Percentiles rank a stretch among this genome's conserved stretches.
These are phyloP conservation scores for Drosophila longiperda DNA, from an alignment of 2,888 invertebrate species.

Conservation along the genomic window DNA sequence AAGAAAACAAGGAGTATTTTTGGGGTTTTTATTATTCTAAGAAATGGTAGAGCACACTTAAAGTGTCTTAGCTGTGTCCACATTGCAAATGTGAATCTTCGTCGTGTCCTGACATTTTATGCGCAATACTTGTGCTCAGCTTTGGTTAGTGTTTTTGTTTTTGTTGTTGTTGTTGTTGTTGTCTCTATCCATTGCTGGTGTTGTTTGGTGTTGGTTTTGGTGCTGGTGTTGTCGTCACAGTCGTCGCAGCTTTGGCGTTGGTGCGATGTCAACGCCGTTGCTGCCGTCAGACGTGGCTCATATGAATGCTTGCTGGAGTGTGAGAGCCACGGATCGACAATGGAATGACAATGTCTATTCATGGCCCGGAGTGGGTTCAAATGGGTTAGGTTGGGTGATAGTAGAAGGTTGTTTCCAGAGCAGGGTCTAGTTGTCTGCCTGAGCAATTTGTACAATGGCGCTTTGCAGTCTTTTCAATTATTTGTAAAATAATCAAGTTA, in stretches of 20 bases:
- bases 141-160: conserved; percentile 8
- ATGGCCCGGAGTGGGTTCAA: background rate
- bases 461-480: conserved; percentile 76
- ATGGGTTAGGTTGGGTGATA: background rate
- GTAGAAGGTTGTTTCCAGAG: background rate
- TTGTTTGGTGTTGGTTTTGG: conserved; percentile 31
- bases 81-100: conserved; percentile 17
- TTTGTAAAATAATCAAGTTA: conserved; percentile 80
- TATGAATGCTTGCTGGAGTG: conserved; percentile 39
- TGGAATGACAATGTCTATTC: conserved; percentile 44
- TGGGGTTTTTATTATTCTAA: background rate
- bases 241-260: conserved; percentile 34
- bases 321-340: conserved; percentile 43
- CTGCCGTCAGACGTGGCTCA: conserved; percentile 48
- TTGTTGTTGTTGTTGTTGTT: conserved; percentile 3
- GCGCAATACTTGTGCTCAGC: conserved; percentile 50
- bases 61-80: conserved; percentile 4
- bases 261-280: conserved; percentile 59
- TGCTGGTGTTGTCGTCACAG: conserved; percentile 69
- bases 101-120: conserved; percentile 32
- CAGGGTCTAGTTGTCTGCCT: conserved; percentile 40
- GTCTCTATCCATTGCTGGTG: conserved; percentile 15
- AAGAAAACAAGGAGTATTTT: conserved; percentile 1
- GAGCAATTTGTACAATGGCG: conserved; percentile 68
- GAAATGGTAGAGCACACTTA: background rate